These are phyloP conservation scores for Dasyornis broadbenti DNA, from an alignment of 2,113 vertebrate genomes.

Conservation along the genomic window DNA sequence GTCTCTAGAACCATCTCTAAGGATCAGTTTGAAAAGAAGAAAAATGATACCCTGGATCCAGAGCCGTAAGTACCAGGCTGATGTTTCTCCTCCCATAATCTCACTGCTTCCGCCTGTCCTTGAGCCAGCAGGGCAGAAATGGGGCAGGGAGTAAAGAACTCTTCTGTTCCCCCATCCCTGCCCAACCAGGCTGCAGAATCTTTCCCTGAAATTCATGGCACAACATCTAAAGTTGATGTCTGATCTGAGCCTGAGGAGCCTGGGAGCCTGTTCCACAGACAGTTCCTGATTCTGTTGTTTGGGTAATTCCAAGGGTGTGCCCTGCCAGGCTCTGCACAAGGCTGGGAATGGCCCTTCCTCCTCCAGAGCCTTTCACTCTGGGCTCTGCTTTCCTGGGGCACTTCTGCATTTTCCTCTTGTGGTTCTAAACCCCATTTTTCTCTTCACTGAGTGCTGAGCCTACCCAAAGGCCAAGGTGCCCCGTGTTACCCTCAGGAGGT, in stretches of 20 bases:
- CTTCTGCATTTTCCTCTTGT: background rate
- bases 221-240: background rate
- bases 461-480: background rate
- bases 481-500: background rate
- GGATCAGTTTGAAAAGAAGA: constrained; percentile 99
- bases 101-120: background rate
- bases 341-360: background rate
- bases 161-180: background rate
- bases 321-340: background rate
- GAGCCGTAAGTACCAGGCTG: constrained; percentile 88
- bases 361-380: background rate
- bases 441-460: background rate
- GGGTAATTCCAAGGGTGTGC: background rate
- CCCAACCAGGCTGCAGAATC: background rate
- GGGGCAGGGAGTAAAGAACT: background rate
- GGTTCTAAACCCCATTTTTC: background rate
- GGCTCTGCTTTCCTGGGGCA: background rate
- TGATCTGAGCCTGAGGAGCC: background rate
- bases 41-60: constrained; percentile 95
- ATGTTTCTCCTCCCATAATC: background rate
- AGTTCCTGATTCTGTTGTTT: background rate
- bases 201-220: background rate
- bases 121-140: background rate
- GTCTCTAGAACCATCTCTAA: constrained; percentile 92
- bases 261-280: background rate